Conservation (phyloP, 2,797 vertebrate genomes). For the Tragopan temminckii region DNA sequence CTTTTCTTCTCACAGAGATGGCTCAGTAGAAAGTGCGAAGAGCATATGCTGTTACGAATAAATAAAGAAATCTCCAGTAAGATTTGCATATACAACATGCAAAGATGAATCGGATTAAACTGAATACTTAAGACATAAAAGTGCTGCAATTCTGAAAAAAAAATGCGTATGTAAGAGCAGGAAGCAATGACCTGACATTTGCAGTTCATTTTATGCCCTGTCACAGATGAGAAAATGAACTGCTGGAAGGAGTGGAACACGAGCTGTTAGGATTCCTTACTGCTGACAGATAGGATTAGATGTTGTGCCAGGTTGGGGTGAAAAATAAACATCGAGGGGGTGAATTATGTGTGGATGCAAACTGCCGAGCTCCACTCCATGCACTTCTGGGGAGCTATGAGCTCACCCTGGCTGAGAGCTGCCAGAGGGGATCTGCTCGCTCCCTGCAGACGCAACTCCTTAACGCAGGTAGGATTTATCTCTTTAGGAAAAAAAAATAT, state of each 20-base stretch:
- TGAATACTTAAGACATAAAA: not conserved
- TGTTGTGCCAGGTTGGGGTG: not conserved
- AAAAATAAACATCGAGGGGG: constrained; percentile 12
- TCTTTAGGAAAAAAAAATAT: not conserved
- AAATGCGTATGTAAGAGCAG: not conserved
- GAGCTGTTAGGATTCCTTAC: not conserved
- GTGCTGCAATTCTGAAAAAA: not conserved
- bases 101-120: not conserved
- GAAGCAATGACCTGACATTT: constrained; percentile 2
- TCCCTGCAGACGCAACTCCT: not conserved
- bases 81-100: not conserved
- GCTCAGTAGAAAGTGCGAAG: constrained; percentile 42
- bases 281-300: not conserved
- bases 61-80: not conserved
- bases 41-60: not conserved
- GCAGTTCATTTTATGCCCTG: constrained; percentile 21
- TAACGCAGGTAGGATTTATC: not conserved
- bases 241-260: not conserved
- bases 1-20: constrained; percentile 24
- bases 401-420: not conserved
- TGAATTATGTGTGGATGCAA: not conserved
- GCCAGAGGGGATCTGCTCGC: not conserved
- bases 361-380: not conserved
- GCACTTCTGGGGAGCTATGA: not conserved
- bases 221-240: not conserved